phyloP scores from a whole-genome alignment of 2,113 vertebrate genomes.

The Manacus vitellinus region DNA sequence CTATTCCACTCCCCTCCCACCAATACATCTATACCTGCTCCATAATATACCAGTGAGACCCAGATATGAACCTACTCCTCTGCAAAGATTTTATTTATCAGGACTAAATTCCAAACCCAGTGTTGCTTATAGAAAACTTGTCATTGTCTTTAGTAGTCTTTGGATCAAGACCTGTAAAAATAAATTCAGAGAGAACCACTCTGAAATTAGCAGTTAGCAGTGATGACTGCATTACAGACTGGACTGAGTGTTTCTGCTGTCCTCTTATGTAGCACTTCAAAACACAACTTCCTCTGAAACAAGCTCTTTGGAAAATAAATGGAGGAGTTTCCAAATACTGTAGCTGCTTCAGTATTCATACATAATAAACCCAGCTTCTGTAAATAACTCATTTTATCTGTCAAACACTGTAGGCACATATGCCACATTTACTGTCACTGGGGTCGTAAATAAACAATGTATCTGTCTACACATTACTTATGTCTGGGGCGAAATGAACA shows the following conservation, averaged over 20 bases:
- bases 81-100: not conserved
- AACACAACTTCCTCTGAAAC: not conserved
- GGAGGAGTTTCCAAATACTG: constrained; percentile 21
- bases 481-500: constrained; percentile 45
- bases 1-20: not conserved
- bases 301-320: constrained; percentile 22
- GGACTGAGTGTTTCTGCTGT: not conserved
- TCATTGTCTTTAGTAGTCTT: not conserved
- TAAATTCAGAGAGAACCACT: not conserved
- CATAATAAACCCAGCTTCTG: constrained; percentile 54
- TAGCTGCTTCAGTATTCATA: constrained; percentile 35
- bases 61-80: not conserved
- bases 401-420: constrained; percentile 36
- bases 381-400: constrained; percentile 68
- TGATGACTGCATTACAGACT: not conserved
- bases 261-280: not conserved
- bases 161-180: not conserved
- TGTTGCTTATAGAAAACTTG: not conserved
- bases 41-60: not conserved
- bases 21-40: not conserved
- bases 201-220: not conserved
- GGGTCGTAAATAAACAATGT: constrained; percentile 60
- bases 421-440: constrained; percentile 50
- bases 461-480: constrained; percentile 40
- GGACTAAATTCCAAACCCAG: not conserved